Conservation (phyloP, 2,888 invertebrate species). For the Saturnia japonica region DNA sequence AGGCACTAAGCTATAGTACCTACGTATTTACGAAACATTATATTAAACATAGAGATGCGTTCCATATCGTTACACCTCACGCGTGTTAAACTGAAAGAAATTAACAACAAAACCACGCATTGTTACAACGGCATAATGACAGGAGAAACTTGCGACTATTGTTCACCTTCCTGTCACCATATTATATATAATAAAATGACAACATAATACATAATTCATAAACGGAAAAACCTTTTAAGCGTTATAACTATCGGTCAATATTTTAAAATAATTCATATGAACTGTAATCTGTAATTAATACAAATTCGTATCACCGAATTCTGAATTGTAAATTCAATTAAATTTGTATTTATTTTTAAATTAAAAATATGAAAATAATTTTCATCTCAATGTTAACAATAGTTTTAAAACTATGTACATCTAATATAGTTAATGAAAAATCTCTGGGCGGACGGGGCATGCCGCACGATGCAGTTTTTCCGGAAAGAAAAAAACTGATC, state of each 20-base stretch:
- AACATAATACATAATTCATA: neutral
- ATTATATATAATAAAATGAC: conserved; percentile 15
- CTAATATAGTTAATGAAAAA: neutral
- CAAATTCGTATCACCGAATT: no score
- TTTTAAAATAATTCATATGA: no score
- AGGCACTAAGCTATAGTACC: neutral
- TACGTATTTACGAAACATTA: neutral
- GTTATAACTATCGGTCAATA: no score
- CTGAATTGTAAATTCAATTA: neutral
- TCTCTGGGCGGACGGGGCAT: neutral
- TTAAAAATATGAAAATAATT: neutral
- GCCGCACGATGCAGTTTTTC: conserved; percentile 31
- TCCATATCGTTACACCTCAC: conserved; percentile 53
- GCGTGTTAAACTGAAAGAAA: conserved; percentile 36
- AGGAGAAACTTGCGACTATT: conserved; percentile 43
- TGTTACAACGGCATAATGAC: neutral
- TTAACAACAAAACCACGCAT: conserved; percentile 2
- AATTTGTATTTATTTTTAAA: no score
- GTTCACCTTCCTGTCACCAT: conserved; percentile 38
- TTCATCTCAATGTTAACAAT: neutral
- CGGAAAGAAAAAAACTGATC: conserved; percentile 34
- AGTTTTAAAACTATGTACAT: neutral
- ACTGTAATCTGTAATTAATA: no score
- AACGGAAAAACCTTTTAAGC: neutral
- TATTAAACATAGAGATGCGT: conserved; percentile 46